A percentile compares a stretch with the other conserved stretches of the same genome.
These are phyloP conservation scores for Miniopterus natalensis DNA, from an alignment of 2,113 vertebrate genomes.

Conservation along the genomic window DNA sequence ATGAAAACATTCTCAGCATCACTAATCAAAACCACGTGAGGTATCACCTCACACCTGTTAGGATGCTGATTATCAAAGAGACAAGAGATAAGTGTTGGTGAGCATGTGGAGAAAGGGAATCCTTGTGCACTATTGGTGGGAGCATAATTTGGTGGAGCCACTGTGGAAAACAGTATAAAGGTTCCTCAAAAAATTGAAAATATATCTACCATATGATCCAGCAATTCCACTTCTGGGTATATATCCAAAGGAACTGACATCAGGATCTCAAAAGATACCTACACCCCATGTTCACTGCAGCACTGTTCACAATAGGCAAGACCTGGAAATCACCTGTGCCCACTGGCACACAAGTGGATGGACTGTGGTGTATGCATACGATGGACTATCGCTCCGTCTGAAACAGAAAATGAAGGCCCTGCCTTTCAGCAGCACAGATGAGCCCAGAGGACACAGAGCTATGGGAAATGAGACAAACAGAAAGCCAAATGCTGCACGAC, in stretches of 20 bases:
- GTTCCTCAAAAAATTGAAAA: background rate
- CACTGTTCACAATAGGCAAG: rapidly evolving
- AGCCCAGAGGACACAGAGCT: background rate
- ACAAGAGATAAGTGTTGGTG: rapidly evolving
- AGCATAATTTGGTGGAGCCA: rapidly evolving
- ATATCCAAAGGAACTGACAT: background rate
- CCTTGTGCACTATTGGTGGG: rapidly evolving
- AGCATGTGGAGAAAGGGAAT: background rate
- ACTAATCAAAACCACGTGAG: background rate
- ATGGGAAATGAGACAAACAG: rapidly evolving
- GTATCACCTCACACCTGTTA: rapidly evolving
- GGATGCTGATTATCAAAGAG: rapidly evolving
- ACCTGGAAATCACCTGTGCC: background rate
- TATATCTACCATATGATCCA: background rate
- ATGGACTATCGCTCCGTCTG: rapidly evolving
- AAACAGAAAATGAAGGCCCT: background rate
- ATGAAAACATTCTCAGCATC: rapidly evolving
- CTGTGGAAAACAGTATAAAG: background rate
- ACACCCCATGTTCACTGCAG: rapidly evolving
- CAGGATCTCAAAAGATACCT: background rate
- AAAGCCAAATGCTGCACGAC: rapidly evolving
- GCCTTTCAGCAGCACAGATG: background rate
- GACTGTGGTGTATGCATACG: rapidly evolving
- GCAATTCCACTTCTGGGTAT: background rate
- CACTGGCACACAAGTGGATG: rapidly evolving